Percentiles rank a stretch among this genome's conserved stretches.
Conservation (phyloP, 2,113 vertebrate species). For the Hemiscyllium ocellatum region DNA sequence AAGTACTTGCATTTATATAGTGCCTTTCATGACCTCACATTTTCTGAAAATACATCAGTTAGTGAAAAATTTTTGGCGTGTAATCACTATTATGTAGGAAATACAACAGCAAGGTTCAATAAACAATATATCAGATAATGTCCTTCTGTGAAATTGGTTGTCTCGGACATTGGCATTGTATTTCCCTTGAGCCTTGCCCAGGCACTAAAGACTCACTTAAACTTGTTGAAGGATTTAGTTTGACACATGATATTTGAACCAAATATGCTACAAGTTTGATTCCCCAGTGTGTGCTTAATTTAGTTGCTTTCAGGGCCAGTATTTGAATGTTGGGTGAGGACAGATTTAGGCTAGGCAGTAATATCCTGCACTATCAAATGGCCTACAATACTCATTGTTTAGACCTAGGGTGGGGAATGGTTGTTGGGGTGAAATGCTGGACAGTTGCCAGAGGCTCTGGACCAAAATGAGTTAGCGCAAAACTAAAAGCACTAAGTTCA, state of each 20-base stretch:
- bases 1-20: conserved; percentile 11
- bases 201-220: neutral
- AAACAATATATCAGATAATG: neutral
- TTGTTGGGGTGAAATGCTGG: neutral
- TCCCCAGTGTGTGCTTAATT: neutral
- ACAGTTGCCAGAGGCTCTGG: neutral
- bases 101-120: neutral
- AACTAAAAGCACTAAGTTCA: neutral
- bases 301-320: neutral
- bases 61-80: neutral
- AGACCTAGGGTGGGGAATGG: neutral
- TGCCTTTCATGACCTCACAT: neutral
- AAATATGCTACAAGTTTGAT: neutral
- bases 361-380: neutral
- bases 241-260: neutral
- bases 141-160: neutral
- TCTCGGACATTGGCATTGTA: neutral
- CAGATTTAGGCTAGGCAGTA: neutral
- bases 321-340: neutral
- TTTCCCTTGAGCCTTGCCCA: neutral
- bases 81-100: neutral
- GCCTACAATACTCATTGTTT: neutral
- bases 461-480: neutral
- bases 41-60: neutral
- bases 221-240: neutral